Percentiles rank a stretch among this genome's conserved stretches.
Conservation (phyloP, 2,113 vertebrate species). For the Tetrax tetrax region DNA sequence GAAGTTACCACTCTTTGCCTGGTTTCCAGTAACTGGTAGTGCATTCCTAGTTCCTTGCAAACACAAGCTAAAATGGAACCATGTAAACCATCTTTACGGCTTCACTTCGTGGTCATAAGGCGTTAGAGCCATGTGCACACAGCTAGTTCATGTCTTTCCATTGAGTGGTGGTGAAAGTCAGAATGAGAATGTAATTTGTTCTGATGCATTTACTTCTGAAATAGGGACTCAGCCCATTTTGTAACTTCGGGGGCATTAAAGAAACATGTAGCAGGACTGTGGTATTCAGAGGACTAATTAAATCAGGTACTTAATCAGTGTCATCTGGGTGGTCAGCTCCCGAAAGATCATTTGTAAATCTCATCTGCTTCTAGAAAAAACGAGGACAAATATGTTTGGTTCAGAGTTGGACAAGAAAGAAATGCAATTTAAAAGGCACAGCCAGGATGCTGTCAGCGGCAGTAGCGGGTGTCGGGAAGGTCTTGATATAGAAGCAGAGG, state of each 20-base stretch:
- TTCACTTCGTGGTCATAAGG: not conserved
- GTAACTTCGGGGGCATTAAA: not conserved
- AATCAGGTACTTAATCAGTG: not conserved
- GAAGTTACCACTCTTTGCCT: not conserved
- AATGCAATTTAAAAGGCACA: not conserved
- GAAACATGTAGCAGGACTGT: fast-evolving
- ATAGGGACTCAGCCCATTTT: not conserved
- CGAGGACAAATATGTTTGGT: not conserved
- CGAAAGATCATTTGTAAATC: not conserved
- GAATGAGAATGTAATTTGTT: not conserved
- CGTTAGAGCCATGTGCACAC: not conserved
- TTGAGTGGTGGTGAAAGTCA: not conserved
- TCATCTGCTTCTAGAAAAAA: not conserved
- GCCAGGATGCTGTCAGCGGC: not conserved
- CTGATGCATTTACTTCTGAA: not conserved
- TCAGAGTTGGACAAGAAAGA: not conserved
- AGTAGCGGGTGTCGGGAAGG: not conserved
- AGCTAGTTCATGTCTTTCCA: not conserved
- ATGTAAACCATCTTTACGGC: not conserved
- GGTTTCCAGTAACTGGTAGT: not conserved
- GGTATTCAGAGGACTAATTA: not conserved
- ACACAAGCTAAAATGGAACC: not conserved
- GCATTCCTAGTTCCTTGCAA: not conserved
- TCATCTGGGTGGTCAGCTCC: too few relatives aligned
- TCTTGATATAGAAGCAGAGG: not conserved